These are phyloP conservation scores for Scolopax rusticola DNA, from an alignment of 2,797 vertebrate genomes.

Conservation along the genomic window DNA sequence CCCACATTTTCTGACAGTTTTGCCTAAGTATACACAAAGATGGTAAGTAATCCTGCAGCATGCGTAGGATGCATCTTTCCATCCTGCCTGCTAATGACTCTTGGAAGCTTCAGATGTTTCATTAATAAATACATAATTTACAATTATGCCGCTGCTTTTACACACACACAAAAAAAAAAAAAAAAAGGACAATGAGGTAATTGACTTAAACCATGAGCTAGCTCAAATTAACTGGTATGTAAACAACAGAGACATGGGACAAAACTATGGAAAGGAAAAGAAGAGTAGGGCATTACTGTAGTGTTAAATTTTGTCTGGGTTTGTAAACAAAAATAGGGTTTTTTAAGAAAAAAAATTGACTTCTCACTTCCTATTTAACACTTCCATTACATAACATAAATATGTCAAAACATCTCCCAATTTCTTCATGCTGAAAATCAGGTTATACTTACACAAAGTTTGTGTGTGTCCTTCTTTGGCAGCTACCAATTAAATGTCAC, in stretches of 20 bases:
- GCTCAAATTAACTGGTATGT: not conserved
- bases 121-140: constrained; percentile 1
- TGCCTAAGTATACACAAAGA: not conserved
- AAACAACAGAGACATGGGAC: constrained; percentile 22
- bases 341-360: not conserved
- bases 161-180: not conserved
- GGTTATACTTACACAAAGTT: constrained; percentile 32
- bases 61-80: not conserved
- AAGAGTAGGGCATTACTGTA: not conserved
- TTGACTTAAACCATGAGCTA: not conserved
- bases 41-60: not conserved
- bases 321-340: constrained; percentile 15
- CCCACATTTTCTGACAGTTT: not conserved
- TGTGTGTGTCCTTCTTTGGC: constrained; percentile 42
- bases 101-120: not conserved
- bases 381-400: constrained; percentile 57
- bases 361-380: constrained; percentile 38
- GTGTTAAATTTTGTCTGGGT: not conserved
- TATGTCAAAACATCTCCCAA: constrained; percentile 56
- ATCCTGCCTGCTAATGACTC: not conserved
- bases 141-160: not conserved
- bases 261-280: constrained; percentile 28
- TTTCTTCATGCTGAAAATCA: constrained; percentile 37
- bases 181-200: constrained; percentile 4
- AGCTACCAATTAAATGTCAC: constrained; percentile 26